Base-by-base conservation (phyloP, 2,888 invertebrate genomes). In the Oxytorus armatus region DNA sequence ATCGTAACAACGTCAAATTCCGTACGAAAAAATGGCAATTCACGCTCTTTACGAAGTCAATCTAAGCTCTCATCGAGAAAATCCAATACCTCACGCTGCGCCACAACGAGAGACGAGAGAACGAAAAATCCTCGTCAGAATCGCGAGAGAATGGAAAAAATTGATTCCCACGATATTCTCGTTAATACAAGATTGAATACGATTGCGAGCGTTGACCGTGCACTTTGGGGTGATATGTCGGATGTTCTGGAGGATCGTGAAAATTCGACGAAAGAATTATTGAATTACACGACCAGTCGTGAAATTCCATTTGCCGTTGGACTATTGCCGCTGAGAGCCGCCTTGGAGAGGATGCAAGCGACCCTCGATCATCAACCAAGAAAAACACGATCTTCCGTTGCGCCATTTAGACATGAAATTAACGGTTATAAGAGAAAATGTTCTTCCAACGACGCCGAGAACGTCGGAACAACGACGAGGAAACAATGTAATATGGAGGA, bases 291-390 rank as follows among this genome's bases (percentile, higher is more conserved):
- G 1, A 85, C 90, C n/a, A 89, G 90, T 51, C 90, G 91, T 10
- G 91, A 92, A 84, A 92, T 92, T 63, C 92, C 92, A 3, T 92
- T 91, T 61, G 92, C 92, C 2, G 92, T 92, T 7, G 92, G 92
- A 3, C 84, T 92, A 23, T 80, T 92, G 51, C 92, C 92, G 1
- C 80, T 92, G 10, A 88, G 91, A 57, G 92, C 91, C 2, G 92
- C 92, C 3, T 76, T 92, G 1, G 92, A 92, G 68, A 90, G 90
- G 61, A 91, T 92, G 89, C 92, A 92, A 79, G 90, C 92, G 0
- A 92, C 90, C 47, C 88, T 91, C 0, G 92, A 92, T 84, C 90
- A 92, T 84, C 92, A 92, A 25, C 92, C 92, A 1, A 85, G 92
- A 8, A 92, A 92, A 84, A 92, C 92, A 0, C 86, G 92, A 18